These are phyloP conservation scores for Falcaria lacertinaria DNA, from an alignment of 2,888 invertebrate genomes.

Conservation along the genomic window DNA sequence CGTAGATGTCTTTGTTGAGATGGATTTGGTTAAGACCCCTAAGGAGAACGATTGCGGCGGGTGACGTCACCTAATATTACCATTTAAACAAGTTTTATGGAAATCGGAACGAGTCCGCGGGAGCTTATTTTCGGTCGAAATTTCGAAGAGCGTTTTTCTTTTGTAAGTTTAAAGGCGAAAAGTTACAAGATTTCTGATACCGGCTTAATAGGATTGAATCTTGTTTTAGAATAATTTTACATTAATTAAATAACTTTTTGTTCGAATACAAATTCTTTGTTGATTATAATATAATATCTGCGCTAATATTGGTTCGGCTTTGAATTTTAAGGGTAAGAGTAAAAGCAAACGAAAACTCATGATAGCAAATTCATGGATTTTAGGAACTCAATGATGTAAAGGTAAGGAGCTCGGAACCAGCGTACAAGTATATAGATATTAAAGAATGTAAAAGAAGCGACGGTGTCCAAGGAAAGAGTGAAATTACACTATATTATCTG, in stretches of 20 bases:
- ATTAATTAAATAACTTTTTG: slow-evolving; percentile 61
- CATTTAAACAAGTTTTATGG: slow-evolving; percentile 80
- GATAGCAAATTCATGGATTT: too few species aligned
- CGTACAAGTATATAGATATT: too few species aligned
- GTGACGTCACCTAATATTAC: slow-evolving; percentile 77
- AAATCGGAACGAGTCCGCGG: slow-evolving; percentile 60
- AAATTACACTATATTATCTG: too few species aligned
- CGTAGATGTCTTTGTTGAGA: slow-evolving; percentile 27
- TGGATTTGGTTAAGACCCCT: slow-evolving; percentile 50
- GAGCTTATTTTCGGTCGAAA: slow-evolving; percentile 69
- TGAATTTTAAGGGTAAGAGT: slow-evolving; percentile 2
- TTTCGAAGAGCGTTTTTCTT: slow-evolving; percentile 68
- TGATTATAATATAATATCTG: slow-evolving; percentile 28
- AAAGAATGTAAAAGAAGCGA: too few species aligned
- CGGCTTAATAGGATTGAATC: slow-evolving; percentile 64
- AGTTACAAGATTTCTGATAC: slow-evolving; percentile 67
- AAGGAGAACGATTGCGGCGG: slow-evolving; percentile 54
- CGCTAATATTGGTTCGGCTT: slow-evolving; percentile 12
- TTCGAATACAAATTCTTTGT: slow-evolving; percentile 33
- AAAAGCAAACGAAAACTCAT: not conserved
- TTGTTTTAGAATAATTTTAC: slow-evolving; percentile 58
- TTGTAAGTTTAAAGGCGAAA: slow-evolving; percentile 61
- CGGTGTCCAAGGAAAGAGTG: too few species aligned
- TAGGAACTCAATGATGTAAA: too few species aligned
- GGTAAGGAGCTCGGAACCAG: too few species aligned